phyloP scores from a whole-genome alignment of 1,140 invertebrate genomes.

The Gryllus bimaculatus region DNA sequence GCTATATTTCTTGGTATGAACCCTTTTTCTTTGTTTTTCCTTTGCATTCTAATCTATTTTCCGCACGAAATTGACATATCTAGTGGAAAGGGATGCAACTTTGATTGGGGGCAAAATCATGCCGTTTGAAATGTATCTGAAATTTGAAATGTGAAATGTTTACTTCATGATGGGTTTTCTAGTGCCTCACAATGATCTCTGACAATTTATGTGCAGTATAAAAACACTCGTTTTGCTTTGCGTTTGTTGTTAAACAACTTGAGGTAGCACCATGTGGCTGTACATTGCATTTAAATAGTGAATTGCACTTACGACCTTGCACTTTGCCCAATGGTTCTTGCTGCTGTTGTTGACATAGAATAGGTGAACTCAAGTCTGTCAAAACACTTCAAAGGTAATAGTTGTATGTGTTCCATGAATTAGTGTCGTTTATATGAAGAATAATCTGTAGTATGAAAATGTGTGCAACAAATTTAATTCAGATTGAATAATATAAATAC shows the following conservation, averaged over 20 bases:
- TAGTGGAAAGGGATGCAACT: too few species aligned
- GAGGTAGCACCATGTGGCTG: background rate
- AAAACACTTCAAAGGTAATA: background rate
- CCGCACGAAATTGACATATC: too few species aligned
- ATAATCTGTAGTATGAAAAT: conserved; percentile 3
- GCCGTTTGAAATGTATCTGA: too few species aligned
- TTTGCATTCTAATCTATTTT: too few species aligned
- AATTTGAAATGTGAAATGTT: too few species aligned
- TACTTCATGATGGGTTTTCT: too few species aligned
- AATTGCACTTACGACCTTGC: background rate
- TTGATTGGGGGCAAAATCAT: too few species aligned
- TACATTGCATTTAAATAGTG: conserved; percentile 5
- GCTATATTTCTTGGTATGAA: too few species aligned
- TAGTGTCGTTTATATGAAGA: background rate
- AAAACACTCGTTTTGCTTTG: background rate
- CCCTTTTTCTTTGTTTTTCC: too few species aligned
- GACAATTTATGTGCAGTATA: too few species aligned
- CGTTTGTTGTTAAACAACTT: background rate
- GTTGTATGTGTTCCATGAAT: conserved; percentile 4
- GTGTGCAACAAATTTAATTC: background rate
- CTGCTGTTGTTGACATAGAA: background rate
- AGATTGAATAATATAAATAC: background rate
- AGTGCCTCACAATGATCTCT: too few species aligned
- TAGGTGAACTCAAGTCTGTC: background rate
- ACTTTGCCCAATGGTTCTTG: background rate